phyloP scores from a whole-genome alignment of 1,140 invertebrate species.

The Cataglyphis hispanica region DNA sequence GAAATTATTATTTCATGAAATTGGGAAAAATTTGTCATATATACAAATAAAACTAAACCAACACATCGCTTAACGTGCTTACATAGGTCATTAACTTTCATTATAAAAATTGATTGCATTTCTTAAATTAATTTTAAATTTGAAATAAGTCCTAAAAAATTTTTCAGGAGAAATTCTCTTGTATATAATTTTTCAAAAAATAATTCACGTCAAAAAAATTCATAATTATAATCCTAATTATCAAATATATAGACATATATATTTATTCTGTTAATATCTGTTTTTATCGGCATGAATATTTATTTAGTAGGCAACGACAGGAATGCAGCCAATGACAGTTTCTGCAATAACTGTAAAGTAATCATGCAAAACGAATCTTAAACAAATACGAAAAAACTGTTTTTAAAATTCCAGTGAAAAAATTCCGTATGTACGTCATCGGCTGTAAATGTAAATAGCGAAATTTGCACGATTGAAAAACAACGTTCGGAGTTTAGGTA shows the following conservation, averaged over 20 bases:
- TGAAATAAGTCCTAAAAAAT: not conserved
- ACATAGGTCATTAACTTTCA: not conserved
- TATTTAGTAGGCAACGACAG: conserved; percentile 5
- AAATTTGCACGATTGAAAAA: conserved; percentile 44
- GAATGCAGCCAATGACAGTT: not conserved
- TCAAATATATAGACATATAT: too few relatives aligned
- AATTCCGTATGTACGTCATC: not conserved
- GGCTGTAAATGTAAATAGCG: conserved; percentile 32
- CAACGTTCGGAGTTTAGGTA: conserved; percentile 21
- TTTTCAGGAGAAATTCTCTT: not conserved
- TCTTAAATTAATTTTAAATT: not conserved
- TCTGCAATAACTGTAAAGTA: not conserved
- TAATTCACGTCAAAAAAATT: not conserved
- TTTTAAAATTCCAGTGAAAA: conserved; percentile 10
- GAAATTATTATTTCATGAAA: not conserved
- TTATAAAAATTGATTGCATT: not conserved
- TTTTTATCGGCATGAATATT: conserved; percentile 3
- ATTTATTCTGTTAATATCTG: not conserved
- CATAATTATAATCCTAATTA: not conserved
- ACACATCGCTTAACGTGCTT: not conserved
- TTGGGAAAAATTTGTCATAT: not conserved
- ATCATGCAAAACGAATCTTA: conserved; percentile 1
- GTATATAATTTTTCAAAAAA: not conserved
- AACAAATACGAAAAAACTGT: conserved; percentile 12
- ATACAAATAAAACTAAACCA: not conserved